These are phyloP conservation scores for Tetranychus piercei DNA, from an alignment of 2,888 invertebrate species.

Conservation along the genomic window DNA sequence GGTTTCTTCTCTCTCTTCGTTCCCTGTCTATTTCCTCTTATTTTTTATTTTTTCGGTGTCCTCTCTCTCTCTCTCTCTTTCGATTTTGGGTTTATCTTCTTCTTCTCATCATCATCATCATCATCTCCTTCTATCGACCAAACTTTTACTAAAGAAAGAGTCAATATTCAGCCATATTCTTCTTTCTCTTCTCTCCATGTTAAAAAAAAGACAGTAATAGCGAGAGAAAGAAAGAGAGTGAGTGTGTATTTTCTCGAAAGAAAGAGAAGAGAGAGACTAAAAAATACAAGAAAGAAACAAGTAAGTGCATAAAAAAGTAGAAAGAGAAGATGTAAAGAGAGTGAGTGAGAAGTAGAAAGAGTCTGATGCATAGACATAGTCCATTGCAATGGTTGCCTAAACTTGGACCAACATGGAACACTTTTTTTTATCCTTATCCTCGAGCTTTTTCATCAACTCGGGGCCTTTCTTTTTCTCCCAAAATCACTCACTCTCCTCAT, in stretches of 20 bases:
- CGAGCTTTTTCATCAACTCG: constrained; percentile 8
- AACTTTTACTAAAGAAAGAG: background rate
- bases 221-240: background rate
- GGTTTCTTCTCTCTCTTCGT: background rate
- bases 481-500: background rate
- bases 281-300: constrained; percentile 3
- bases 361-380: background rate
- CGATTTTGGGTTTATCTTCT: constrained; percentile 1
- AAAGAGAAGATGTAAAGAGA: background rate
- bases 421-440: background rate
- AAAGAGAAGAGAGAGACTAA: constrained; percentile 7
- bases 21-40: background rate
- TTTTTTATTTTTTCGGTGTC: background rate
- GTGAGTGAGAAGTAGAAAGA: background rate
- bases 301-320: background rate
- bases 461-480: background rate
- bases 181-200: background rate
- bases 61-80: constrained; percentile 2
- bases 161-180: background rate
- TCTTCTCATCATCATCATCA: background rate
- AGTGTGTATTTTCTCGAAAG: background rate
- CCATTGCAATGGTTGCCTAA: background rate
- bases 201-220: background rate
- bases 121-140: background rate
- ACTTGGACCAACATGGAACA: background rate